Percentiles rank a stretch among this genome's conserved stretches.
phyloP scores from a whole-genome alignment of 2,888 invertebrate genomes.

The Colostygia pectinataria region DNA sequence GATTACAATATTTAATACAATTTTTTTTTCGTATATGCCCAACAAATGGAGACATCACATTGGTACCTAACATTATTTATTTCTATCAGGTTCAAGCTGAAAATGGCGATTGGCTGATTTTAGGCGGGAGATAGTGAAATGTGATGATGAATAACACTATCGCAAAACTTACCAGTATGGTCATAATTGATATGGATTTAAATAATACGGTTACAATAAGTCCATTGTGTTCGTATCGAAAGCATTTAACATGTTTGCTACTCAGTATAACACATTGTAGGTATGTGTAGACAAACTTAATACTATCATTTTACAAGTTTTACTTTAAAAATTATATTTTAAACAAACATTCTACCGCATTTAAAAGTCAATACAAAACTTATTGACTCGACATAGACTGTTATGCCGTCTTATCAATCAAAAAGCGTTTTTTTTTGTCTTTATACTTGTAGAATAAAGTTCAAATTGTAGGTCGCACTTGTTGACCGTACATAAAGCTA shows the following conservation, averaged over 20 bases:
- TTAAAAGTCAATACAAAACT: constrained; percentile 5
- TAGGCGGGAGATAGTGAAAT: constrained; percentile 3
- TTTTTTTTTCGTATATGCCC: constrained; percentile 5
- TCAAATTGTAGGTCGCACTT: constrained; percentile 10
- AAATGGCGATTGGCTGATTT: constrained; percentile 11
- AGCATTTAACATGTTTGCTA: not conserved
- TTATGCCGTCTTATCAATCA: not conserved
- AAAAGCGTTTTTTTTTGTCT: constrained; percentile 5
- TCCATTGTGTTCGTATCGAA: not conserved
- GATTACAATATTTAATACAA: constrained; percentile 27
- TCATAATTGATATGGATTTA: constrained; percentile 13
- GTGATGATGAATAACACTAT: not conserved
- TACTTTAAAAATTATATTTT: no score
- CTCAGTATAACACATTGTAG: no score
- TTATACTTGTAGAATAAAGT: constrained; percentile 15
- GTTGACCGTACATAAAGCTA: constrained; percentile 19
- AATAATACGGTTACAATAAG: not conserved
- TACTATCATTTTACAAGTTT: no score
- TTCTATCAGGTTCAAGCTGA: no score
- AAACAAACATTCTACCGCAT: no score
- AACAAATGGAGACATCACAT: not conserved
- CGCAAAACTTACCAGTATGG: not conserved
- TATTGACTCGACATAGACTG: not conserved
- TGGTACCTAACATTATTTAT: no score
- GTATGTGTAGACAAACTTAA: no score